phyloP scores from a whole-genome alignment of 2,888 invertebrate genomes.

The Caenorhabditis doughertyi region DNA sequence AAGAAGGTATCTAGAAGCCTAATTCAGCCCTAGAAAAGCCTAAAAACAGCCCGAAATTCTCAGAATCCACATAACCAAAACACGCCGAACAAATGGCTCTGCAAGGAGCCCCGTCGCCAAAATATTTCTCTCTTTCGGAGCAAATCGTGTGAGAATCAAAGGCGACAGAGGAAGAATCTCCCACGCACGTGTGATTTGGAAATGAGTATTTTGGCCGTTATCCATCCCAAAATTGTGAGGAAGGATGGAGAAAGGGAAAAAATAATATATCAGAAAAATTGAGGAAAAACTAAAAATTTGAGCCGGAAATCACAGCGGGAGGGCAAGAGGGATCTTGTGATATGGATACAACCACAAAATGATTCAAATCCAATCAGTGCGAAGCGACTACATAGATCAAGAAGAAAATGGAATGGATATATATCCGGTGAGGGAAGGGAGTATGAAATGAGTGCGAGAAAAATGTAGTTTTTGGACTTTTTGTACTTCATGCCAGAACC shows the following conservation, averaged over 20 bases:
- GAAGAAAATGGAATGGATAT: background rate
- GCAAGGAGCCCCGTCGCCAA: too few relatives aligned
- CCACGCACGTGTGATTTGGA: slow-evolving; percentile 10
- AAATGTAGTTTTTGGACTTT: too few relatives aligned
- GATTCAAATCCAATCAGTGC: background rate
- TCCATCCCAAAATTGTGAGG: background rate
- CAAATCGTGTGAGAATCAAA: background rate
- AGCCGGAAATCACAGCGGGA: background rate
- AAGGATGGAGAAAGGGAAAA: background rate
- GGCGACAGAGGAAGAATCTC: background rate
- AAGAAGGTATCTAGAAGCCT: too few relatives aligned
- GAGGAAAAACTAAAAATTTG: too few relatives aligned
- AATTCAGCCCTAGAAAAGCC: background rate
- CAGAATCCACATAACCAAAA: too few relatives aligned
- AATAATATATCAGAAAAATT: too few relatives aligned
- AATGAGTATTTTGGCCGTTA: background rate
- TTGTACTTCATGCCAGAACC: too few relatives aligned
- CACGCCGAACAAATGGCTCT: too few relatives aligned
- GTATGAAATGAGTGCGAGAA: too few relatives aligned
- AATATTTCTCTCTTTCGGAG: too few relatives aligned
- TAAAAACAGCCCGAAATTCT: background rate
- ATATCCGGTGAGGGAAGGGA: background rate
- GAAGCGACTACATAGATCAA: background rate
- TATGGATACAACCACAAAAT: background rate
- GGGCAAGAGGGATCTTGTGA: background rate